phyloP scores from a whole-genome alignment of 2,113 vertebrate species.

The Rhea pennata region DNA sequence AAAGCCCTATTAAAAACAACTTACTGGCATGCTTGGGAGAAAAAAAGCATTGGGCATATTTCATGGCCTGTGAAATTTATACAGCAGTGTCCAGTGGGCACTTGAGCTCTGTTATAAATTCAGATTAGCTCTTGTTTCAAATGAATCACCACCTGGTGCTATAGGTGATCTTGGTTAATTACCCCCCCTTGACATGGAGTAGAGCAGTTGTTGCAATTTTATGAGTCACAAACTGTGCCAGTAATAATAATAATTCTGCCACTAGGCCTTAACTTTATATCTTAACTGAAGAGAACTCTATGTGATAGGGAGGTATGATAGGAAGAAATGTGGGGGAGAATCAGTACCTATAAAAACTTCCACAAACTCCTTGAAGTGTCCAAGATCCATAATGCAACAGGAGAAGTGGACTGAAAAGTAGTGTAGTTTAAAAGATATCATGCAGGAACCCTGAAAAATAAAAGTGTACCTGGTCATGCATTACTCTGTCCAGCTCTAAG shows the following conservation, averaged over 20 bases:
- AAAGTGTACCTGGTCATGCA: neutral
- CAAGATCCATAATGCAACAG: rapidly evolving
- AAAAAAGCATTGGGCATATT: neutral
- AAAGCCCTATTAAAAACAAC: neutral
- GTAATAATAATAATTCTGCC: neutral
- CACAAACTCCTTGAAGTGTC: neutral
- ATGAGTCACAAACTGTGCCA: conserved; percentile 15
- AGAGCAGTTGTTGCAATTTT: conserved; percentile 30
- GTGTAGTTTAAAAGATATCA: neutral
- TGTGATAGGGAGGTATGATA: rapidly evolving
- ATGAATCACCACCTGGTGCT: conserved; percentile 16
- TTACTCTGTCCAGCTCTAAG: neutral
- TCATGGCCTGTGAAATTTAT: neutral
- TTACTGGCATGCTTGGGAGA: neutral
- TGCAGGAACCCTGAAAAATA: rapidly evolving
- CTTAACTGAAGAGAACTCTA: neutral
- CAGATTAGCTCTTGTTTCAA: neutral
- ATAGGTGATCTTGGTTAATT: conserved; percentile 28
- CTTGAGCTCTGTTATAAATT: neutral
- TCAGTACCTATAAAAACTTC: neutral
- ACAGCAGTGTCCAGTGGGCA: neutral
- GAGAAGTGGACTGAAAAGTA: neutral
- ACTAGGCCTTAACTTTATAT: neutral
- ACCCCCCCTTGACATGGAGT: neutral
- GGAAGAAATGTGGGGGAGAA: neutral